Evolutionary conservation across 1,140 invertebrate species (phyloP), one percentile per base, ranked within the genome.

Genomic region (Rhyacophila brunnea): DNA sequence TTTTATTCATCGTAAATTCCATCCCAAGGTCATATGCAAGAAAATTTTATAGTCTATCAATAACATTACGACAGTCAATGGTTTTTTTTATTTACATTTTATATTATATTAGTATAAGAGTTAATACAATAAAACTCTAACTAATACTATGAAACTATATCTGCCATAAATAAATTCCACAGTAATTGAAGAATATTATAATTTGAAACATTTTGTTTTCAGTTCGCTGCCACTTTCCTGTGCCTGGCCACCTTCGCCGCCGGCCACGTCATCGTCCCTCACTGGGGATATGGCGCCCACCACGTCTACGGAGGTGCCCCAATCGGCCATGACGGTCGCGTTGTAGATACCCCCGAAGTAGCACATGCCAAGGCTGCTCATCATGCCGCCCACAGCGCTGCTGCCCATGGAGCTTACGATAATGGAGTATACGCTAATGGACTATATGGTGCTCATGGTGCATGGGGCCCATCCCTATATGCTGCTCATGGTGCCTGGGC

Each of bases 261-360:
- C 58, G 73, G 73, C 28, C 67, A 72, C 32, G 64, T 55, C 62
- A 66, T 67, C 55, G 74, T 68, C 63, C 71, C 70, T 60, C 4
- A 73, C 60, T 73, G 71, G 50, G 74, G 73, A 56, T 19, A 44
- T 40, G 13, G 13, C 2, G 47, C 36, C 11, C 13, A 13, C 20
- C 64, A 69, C 42, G 66, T 63, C 52, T 60, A 47, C 71, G 71
- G 71, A 72, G 69, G 68, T 49, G 60, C 60, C 34, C 60, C 60
- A 23, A 67, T 69, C n/a, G 73, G 72, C 18, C 47, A 52, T 42
- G 54, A 62, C 50, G 74, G 74, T 4, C 72, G 72, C 60, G 72
- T 76, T 20, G 73, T 73, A 47, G 75, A 77, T 45, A 77, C 75
- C 52, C 74, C 75, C 44, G 75, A 75, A 62, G 75, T 76, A 62